phyloP scores from a whole-genome alignment of 2,113 vertebrate species.

The Porphyrio hochstetteri region DNA sequence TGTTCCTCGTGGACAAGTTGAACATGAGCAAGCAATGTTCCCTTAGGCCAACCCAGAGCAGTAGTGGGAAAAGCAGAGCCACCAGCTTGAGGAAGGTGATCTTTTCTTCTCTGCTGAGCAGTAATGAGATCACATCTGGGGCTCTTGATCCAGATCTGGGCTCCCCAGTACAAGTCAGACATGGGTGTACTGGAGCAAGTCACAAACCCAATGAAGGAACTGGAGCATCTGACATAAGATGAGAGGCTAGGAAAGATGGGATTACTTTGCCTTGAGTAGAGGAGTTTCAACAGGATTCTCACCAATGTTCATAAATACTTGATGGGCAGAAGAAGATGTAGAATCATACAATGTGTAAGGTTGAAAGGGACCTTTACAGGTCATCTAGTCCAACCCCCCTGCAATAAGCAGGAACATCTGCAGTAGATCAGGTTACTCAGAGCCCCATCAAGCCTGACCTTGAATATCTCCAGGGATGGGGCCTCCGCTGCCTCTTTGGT shows the following conservation, averaged over 20 bases:
- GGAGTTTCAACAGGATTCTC: not conserved
- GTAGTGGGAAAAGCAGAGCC: not conserved
- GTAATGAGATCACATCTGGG: not conserved
- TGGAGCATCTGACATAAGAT: not conserved
- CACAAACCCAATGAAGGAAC: not conserved
- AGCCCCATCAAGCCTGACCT: too few species aligned
- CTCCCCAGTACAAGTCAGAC: not conserved
- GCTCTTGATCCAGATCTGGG: not conserved
- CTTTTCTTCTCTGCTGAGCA: not conserved
- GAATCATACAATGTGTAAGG: too few species aligned
- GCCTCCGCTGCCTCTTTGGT: too few species aligned
- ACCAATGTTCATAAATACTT: not conserved
- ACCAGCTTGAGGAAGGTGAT: not conserved
- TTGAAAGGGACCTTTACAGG: too few species aligned
- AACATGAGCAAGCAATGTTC: not conserved
- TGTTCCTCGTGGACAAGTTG: not conserved
- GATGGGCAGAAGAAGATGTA: not conserved
- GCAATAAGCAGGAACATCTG: too few species aligned
- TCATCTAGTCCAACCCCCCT: too few species aligned
- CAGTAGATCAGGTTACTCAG: too few species aligned
- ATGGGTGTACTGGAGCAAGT: fast-evolving
- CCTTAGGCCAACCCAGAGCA: not conserved
- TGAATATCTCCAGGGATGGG: too few species aligned
- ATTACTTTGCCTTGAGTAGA: not conserved
- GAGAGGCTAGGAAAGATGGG: not conserved